Evolutionary conservation across 2,113 vertebrate genomes (phyloP).

Genomic region (Pantherophis guttatus): DNA sequence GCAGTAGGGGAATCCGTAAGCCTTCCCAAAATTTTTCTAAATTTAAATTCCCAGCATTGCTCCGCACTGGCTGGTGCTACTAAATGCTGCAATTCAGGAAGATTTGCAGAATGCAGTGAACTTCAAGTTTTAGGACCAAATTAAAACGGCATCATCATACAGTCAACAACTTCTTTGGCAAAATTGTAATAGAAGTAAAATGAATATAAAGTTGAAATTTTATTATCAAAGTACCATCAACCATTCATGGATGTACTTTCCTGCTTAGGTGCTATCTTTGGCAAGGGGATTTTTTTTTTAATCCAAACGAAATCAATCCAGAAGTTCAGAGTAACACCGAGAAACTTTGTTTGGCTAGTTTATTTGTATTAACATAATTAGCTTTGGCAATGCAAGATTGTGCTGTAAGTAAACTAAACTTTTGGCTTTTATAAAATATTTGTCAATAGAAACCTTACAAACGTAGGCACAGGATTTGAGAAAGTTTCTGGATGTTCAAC

Average conservation of each 20-base stretch:
- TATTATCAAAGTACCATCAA: neutral
- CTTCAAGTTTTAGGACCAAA: neutral
- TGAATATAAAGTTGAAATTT: neutral
- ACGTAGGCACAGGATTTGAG: constrained; percentile 28
- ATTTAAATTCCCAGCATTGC: neutral
- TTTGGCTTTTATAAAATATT: constrained; percentile 5
- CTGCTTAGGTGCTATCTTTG: neutral
- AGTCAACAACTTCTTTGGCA: neutral
- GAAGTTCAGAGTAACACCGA: constrained; percentile 17
- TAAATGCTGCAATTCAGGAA: neutral
- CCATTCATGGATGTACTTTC: neutral
- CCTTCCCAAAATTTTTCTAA: neutral
- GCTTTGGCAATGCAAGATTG: constrained; percentile 47
- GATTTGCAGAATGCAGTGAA: neutral
- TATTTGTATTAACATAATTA: constrained; percentile 58
- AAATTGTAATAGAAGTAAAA: neutral
- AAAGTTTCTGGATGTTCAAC: neutral
- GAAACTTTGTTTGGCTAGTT: constrained; percentile 46
- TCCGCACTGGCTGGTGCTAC: neutral
- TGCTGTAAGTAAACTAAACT: neutral
- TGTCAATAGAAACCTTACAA: constrained; percentile 31
- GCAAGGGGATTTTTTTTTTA: neutral
- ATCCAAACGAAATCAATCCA: neutral
- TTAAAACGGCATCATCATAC: neutral
- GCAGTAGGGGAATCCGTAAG: neutral